Conservation (phyloP, 2,113 vertebrate genomes). For the Dasyprocta punctata region DNA sequence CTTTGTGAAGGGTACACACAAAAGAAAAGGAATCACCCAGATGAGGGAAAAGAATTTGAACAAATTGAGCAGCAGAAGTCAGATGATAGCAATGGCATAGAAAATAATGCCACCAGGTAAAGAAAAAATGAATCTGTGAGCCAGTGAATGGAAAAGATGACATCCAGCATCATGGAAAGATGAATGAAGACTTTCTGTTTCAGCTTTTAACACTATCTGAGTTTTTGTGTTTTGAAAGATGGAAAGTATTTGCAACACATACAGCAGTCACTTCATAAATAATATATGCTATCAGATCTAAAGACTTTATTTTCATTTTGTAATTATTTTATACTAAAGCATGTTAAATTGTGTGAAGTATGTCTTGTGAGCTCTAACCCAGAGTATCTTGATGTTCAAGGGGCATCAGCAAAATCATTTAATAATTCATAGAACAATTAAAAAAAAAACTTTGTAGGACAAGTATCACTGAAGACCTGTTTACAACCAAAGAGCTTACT, state of each 20-base stretch:
- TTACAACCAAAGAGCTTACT: slow-evolving; percentile 75
- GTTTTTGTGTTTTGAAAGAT: slow-evolving; percentile 40
- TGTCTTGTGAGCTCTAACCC: neutral
- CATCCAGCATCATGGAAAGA: slow-evolving; percentile 49
- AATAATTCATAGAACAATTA: neutral
- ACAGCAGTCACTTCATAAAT: slow-evolving; percentile 51
- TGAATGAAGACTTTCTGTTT: slow-evolving; percentile 3
- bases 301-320: slow-evolving; percentile 54
- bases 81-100: slow-evolving; percentile 77
- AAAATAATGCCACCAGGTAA: slow-evolving; percentile 72
- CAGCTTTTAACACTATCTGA: slow-evolving; percentile 15
- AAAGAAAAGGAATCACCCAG: slow-evolving; percentile 80
- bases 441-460: neutral
- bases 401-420: neutral
- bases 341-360: neutral
- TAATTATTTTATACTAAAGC: slow-evolving; percentile 56
- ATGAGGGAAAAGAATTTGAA: slow-evolving; percentile 83
- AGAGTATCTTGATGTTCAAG: slow-evolving; percentile 7
- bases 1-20: slow-evolving; percentile 87
- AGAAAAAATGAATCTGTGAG: slow-evolving; percentile 69
- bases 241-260: slow-evolving; percentile 39
- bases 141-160: neutral
- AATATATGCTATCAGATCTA: neutral
- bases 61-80: slow-evolving; percentile 86
- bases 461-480: neutral